phyloP scores from a whole-genome alignment of 2,797 vertebrate species.

The Intellagama lesueurii region DNA sequence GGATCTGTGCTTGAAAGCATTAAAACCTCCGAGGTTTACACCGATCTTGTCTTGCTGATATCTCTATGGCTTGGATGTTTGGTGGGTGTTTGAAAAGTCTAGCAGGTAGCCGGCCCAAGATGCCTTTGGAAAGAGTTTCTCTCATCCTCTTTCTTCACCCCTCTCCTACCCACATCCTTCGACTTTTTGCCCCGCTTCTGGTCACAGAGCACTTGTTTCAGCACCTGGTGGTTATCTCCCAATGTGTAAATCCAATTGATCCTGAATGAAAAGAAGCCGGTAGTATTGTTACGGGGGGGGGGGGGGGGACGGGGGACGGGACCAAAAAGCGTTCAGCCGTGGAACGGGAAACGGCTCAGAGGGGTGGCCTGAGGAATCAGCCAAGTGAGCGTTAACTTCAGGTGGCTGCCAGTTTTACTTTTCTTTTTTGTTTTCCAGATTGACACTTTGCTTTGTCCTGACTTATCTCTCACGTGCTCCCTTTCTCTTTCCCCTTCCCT shows the following conservation, averaged over 20 bases:
- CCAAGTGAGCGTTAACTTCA: no score
- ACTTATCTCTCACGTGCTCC: no score
- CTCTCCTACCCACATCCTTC: background rate
- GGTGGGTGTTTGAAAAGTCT: background rate
- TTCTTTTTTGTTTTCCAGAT: no score
- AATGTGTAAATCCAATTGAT: constrained; percentile 11
- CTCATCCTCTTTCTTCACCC: background rate
- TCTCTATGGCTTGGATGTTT: background rate
- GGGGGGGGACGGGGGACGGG: no score
- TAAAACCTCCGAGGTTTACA: accelerated
- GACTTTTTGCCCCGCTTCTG: background rate
- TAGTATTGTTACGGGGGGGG: background rate
- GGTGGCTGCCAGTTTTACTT: background rate
- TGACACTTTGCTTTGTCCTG: no score
- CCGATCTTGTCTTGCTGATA: accelerated
- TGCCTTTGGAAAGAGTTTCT: background rate
- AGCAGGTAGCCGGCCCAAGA: background rate
- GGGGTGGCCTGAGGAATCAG: background rate
- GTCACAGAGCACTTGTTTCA: background rate
- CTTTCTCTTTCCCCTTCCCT: no score
- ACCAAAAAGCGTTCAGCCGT: background rate
- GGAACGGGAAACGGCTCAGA: background rate
- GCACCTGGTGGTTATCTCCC: background rate
- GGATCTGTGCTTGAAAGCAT: constrained; percentile 3
- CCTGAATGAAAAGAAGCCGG: background rate